phyloP scores from a whole-genome alignment of 2,797 vertebrate genomes.

The Anguilla obscura region DNA sequence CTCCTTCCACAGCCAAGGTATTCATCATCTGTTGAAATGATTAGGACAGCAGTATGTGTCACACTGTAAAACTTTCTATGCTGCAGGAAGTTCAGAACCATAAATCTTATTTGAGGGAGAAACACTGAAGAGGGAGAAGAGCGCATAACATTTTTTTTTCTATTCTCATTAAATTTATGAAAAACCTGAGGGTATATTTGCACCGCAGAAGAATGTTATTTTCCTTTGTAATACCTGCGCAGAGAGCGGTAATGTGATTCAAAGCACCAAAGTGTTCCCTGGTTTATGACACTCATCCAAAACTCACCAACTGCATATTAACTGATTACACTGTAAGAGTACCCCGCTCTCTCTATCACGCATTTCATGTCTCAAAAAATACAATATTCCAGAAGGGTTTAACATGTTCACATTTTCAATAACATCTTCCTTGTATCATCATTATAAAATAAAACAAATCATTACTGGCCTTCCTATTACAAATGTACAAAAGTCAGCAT shows the following conservation, averaged over 20 bases:
- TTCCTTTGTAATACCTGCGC: conserved; percentile 20
- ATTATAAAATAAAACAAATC: neutral
- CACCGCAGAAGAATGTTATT: neutral
- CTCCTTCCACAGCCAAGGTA: conserved; percentile 24
- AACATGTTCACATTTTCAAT: neutral
- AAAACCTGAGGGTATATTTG: conserved; percentile 24
- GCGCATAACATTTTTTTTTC: conserved; percentile 5
- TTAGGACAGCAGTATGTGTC: conserved; percentile 39
- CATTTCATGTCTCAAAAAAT: neutral
- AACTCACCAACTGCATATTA: conserved; percentile 7
- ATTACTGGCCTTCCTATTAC: neutral
- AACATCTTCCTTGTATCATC: neutral
- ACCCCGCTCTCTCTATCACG: neutral
- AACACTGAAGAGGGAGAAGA: neutral
- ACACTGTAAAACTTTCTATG: conserved; percentile 21
- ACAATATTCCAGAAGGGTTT: conserved; percentile 1
- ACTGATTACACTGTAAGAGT: neutral
- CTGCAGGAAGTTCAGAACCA: conserved; percentile 29
- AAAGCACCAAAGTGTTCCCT: neutral
- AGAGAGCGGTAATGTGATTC: neutral
- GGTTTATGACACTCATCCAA: conserved; percentile 13
- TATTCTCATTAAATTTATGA: conserved; percentile 7
- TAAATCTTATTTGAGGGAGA: conserved; percentile 37
- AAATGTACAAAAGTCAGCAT: neutral
- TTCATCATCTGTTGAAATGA: conserved; percentile 43